Conservation (phyloP, 2,888 invertebrate genomes). For the Watsonalla binaria region DNA sequence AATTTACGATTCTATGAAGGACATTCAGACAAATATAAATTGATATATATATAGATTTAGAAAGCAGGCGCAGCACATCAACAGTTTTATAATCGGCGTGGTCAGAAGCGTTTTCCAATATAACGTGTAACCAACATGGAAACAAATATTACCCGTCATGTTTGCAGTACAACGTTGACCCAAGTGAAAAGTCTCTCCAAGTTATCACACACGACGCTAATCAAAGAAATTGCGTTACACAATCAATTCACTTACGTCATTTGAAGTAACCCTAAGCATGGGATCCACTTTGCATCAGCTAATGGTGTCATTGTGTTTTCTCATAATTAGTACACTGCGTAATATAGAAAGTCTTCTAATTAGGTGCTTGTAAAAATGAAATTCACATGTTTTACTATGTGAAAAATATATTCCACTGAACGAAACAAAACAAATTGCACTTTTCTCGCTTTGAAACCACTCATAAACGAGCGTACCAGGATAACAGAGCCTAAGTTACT, state of each 20-base stretch:
- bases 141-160: background rate
- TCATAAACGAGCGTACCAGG: too few relatives aligned
- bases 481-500: too few relatives aligned
- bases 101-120: too few relatives aligned
- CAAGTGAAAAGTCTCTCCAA: background rate
- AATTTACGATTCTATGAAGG: too few relatives aligned
- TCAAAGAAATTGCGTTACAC: slow-evolving; percentile 8
- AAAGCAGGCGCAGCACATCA: too few relatives aligned
- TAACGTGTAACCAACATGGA: too few relatives aligned
- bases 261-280: background rate
- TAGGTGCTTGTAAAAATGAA: slow-evolving; percentile 5
- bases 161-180: background rate
- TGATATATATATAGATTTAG: too few relatives aligned
- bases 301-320: slow-evolving; percentile 19
- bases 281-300: slow-evolving; percentile 13
- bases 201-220: background rate
- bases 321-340: slow-evolving; percentile 17
- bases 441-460: too few relatives aligned
- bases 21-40: too few relatives aligned
- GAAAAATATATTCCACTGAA: background rate
- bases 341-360: slow-evolving; percentile 15
- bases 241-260: slow-evolving; percentile 6
- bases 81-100: too few relatives aligned
- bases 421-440: too few relatives aligned
- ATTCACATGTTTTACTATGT: background rate